Evolutionary conservation across 2,797 vertebrate species (phyloP).

Genomic region (Momotus momota): DNA sequence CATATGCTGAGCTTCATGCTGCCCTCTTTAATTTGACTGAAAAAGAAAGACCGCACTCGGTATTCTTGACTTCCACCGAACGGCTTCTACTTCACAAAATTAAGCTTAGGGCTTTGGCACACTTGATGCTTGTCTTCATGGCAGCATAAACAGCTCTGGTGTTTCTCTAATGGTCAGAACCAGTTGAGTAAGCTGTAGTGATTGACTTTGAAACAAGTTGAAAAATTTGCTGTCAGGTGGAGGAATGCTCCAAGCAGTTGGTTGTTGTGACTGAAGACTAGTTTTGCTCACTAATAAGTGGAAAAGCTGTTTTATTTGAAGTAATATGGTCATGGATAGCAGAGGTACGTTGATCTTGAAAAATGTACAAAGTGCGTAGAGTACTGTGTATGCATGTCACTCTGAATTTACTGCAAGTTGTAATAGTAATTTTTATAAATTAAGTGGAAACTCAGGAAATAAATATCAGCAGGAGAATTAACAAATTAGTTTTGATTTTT

Average conservation of each 20-base stretch:
- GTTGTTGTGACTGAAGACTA: background rate
- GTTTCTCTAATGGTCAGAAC: background rate
- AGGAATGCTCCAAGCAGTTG: background rate
- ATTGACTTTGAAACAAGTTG: background rate
- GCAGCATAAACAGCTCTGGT: background rate
- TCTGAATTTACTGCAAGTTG: background rate
- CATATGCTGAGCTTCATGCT: background rate
- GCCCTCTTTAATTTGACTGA: background rate
- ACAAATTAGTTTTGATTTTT: background rate
- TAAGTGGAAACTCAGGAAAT: background rate
- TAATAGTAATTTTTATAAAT: background rate
- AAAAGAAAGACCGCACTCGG: background rate
- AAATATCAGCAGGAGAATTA: background rate
- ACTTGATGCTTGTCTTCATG: background rate
- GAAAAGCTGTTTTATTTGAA: background rate
- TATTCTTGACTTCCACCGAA: background rate
- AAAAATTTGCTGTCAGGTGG: background rate
- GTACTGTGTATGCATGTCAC: background rate
- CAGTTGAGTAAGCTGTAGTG: background rate
- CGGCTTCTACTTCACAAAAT: background rate
- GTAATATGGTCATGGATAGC: background rate
- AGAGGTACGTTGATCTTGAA: background rate
- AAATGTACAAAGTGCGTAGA: background rate
- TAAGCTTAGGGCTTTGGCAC: background rate
- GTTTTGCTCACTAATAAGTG: background rate